phyloP scores from a whole-genome alignment of 2,113 vertebrate genomes.

The Heterotis niloticus region DNA sequence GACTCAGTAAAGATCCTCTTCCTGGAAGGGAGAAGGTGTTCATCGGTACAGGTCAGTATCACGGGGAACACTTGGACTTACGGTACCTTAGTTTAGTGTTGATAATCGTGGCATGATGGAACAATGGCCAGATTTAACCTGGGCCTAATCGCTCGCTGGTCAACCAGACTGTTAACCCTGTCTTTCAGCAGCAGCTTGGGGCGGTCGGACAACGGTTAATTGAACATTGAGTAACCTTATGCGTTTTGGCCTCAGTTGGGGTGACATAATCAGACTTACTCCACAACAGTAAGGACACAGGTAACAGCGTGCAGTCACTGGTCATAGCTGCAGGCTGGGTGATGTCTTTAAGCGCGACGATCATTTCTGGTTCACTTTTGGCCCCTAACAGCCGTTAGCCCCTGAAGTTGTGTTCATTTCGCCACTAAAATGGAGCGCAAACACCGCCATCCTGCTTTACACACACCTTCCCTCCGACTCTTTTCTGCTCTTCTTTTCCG shows the following conservation, averaged over 20 bases:
- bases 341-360: neutral
- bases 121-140: neutral
- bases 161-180: neutral
- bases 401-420: too few species aligned
- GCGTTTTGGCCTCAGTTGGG: too few species aligned
- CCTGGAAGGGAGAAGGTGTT: slow-evolving; percentile 34
- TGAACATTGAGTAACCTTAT: too few species aligned
- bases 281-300: too few species aligned
- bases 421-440: too few species aligned
- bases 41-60: neutral
- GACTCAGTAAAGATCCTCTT: slow-evolving; percentile 26
- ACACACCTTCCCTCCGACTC: neutral
- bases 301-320: too few species aligned
- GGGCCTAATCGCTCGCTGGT: neutral
- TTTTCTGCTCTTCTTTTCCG: neutral
- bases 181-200: neutral
- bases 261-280: too few species aligned
- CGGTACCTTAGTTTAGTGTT: neutral
- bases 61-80: neutral
- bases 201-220: too few species aligned
- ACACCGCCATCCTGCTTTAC: too few species aligned
- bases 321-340: neutral
- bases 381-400: too few species aligned
- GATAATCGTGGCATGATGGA: neutral
- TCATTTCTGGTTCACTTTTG: too few species aligned